Conservation (phyloP, 2,797 vertebrate species). For the Spinibarbus caldwelli region DNA sequence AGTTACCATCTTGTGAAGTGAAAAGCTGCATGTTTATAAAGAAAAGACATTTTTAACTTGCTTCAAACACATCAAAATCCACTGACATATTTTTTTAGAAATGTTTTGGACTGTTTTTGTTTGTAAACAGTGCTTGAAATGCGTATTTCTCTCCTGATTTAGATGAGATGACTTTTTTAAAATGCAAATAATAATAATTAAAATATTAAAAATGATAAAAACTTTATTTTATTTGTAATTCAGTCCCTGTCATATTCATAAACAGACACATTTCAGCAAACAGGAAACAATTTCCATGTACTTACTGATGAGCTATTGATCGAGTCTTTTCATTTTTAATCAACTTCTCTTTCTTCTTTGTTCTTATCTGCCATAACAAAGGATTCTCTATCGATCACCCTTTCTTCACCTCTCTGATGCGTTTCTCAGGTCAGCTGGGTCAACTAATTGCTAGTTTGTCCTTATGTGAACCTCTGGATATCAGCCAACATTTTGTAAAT, state of each 20-base stretch:
- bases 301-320: slow-evolving; percentile 6
- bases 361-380: slow-evolving; percentile 15
- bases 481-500: slow-evolving; percentile 62
- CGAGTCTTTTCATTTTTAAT: slow-evolving; percentile 23
- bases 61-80: neutral
- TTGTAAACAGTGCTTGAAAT: too few species aligned
- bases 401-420: slow-evolving; percentile 50
- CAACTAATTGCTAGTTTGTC: slow-evolving; percentile 60
- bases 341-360: slow-evolving; percentile 19
- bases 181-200: neutral
- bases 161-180: too few species aligned
- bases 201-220: neutral
- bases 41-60: too few species aligned
- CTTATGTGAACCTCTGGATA: slow-evolving; percentile 63
- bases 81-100: too few species aligned
- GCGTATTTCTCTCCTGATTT: too few species aligned
- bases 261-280: neutral
- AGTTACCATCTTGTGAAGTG: too few species aligned
- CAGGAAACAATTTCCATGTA: slow-evolving; percentile 2
- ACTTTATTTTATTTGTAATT: neutral
- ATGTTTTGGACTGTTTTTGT: too few species aligned
- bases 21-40: too few species aligned
- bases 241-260: neutral
- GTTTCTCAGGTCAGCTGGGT: slow-evolving; percentile 51
- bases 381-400: slow-evolving; percentile 45